Evolutionary conservation across 2,113 vertebrate genomes (phyloP).

Genomic region (Sula dactylatra): DNA sequence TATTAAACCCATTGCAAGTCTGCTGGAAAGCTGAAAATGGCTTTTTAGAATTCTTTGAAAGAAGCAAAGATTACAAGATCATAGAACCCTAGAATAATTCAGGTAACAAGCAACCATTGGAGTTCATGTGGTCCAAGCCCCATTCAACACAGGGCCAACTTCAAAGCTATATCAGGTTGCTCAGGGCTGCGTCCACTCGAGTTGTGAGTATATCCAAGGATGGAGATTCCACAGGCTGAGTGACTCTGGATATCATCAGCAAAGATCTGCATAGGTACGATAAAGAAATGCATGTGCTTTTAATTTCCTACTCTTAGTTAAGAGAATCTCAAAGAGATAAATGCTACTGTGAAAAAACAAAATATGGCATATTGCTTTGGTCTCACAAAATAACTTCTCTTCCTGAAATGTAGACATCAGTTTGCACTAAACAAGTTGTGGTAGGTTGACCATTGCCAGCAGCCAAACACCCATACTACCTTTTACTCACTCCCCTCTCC

Average conservation of each 20-base stretch:
- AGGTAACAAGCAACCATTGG: not conserved
- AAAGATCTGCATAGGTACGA: not conserved
- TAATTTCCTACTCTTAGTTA: not conserved
- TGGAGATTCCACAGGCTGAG: not conserved
- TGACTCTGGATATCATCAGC: not conserved
- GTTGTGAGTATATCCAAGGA: not conserved
- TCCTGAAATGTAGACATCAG: not conserved
- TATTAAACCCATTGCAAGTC: not conserved
- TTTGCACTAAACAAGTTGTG: not conserved
- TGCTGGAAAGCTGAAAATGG: not conserved
- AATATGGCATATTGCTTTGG: not conserved
- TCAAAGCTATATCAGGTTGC: not conserved
- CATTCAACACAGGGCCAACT: not conserved
- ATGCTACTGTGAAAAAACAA: not conserved
- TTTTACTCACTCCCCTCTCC: not conserved
- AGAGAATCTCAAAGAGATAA: not conserved
- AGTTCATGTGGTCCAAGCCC: not conserved
- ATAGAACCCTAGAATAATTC: not conserved
- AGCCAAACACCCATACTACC: not conserved
- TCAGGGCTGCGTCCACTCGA: not conserved
- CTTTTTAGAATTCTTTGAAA: not conserved
- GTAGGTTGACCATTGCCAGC: not conserved
- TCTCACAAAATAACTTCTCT: not conserved
- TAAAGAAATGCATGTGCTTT: not conserved
- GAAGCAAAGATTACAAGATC: not conserved